Base-by-base conservation (phyloP, 2,113 vertebrate species). In the Psephotus haematonotus region DNA sequence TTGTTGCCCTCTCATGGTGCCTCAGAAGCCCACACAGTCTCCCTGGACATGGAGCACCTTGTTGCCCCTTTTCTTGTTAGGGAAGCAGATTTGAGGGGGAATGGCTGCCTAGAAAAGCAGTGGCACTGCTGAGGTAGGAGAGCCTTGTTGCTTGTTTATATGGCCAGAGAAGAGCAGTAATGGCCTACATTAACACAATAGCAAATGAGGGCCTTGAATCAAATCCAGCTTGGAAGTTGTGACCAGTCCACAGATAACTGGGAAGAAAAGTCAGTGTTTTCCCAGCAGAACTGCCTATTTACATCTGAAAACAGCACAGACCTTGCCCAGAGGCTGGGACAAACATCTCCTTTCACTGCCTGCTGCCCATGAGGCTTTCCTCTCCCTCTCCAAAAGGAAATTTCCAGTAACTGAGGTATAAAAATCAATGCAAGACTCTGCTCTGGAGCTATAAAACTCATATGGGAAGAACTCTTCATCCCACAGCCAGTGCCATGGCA, bases 261-360 rank as follows among this genome's bases (percentile, higher is more conserved):
- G 82, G 70, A 96, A 68, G 86, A 91, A 90, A 94, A 91, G 68
- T 77, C 52, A 68, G 39, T 64, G 50, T 63, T 90, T 92, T 93
- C 65, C 71, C 9, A 5, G 29, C 0, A 1, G 71, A 93, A 78
- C 23, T 93, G 55, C 76, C 64, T 88, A 90, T 90, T 95, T 92
- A 94, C 88, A 90, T 94, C 68, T 93, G 88, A 96, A 94, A 95
- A 93, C 60, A 90, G 72, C 52, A 71, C 27, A 94, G 69, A 75
- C 68, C 39, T 93, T 83, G 72, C 55, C 82, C 22, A 0, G 75
- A 90, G 85, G 33, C 60, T 77, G 39, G 35, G 60, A 93, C 88
- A 93, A 96, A 81, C 68, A 90, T 28, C 43, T 86, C 18, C 44
- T 86, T 96, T 93, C 79, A 92, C 68, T 95, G 90, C 24, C 29